Conservation (phyloP, 2,888 invertebrate species). For the Aphidoletes aphidimyza region DNA sequence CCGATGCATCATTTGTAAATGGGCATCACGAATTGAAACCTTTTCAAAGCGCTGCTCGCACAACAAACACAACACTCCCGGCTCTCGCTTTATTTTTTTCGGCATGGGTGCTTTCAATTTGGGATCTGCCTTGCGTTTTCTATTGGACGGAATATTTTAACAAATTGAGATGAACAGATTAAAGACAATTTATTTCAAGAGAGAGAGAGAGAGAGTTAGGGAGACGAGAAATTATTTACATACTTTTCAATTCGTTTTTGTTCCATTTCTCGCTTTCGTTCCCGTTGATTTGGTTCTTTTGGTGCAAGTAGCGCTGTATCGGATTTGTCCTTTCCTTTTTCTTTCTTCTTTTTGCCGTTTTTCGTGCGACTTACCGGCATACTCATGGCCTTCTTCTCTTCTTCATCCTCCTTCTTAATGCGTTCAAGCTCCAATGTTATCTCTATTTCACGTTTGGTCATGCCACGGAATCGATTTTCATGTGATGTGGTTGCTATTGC, state of each 20-base stretch:
- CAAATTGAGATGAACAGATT: no score
- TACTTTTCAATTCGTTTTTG: constrained; percentile 53
- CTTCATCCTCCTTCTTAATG: not conserved
- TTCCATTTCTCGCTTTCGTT: constrained; percentile 54
- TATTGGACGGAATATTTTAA: not conserved
- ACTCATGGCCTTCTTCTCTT: not conserved
- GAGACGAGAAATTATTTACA: not conserved
- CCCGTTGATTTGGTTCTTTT: constrained; percentile 55
- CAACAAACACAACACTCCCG: not conserved
- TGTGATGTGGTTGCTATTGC: not conserved
- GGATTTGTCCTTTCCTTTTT: not conserved
- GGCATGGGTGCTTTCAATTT: not conserved
- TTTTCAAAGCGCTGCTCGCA: not conserved
- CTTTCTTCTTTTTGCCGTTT: not conserved
- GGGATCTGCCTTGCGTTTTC: constrained; percentile 12
- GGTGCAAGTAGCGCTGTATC: constrained; percentile 51
- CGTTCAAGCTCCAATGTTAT: not conserved
- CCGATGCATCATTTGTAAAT: constrained; percentile 59
- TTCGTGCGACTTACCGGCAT: not conserved
- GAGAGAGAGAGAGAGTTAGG: no score
- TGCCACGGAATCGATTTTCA: not conserved
- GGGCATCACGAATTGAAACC: not conserved
- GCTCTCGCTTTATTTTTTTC: constrained; percentile 48
- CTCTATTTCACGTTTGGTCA: constrained; percentile 8
- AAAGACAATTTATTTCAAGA: no score